Conservation (phyloP, 2,113 vertebrate genomes). For the Catharus bicknelli region DNA sequence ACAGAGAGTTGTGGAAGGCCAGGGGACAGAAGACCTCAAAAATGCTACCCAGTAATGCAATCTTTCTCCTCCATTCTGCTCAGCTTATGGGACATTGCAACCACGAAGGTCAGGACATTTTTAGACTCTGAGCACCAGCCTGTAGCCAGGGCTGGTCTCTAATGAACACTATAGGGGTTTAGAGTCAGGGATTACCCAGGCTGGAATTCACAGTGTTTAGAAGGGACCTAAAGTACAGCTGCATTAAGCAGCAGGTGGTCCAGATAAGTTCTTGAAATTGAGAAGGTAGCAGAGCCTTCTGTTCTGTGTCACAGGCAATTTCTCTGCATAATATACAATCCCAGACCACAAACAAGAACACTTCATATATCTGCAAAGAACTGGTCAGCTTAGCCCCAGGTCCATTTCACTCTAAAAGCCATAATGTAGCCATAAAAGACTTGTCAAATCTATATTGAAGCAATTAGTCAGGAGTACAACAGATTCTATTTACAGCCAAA, state of each 20-base stretch:
- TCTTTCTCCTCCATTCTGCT: neutral
- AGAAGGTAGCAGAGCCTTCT: slow-evolving; percentile 20
- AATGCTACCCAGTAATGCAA: neutral
- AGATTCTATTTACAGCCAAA: neutral
- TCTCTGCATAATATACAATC: neutral
- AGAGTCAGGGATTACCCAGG: neutral
- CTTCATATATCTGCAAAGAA: neutral
- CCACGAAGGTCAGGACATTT: slow-evolving; percentile 7
- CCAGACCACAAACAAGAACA: neutral
- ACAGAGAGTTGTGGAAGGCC: neutral
- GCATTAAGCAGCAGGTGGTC: slow-evolving; percentile 48
- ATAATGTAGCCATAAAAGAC: neutral
- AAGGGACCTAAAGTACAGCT: slow-evolving; percentile 33
- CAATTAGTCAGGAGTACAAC: neutral
- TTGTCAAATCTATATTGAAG: neutral
- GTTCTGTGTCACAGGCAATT: neutral
- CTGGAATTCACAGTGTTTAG: slow-evolving; percentile 36
- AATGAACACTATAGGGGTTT: neutral
- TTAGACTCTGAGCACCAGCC: neutral
- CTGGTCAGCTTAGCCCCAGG: neutral
- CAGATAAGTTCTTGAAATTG: slow-evolving; percentile 15
- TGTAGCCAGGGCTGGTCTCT: neutral
- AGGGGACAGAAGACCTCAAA: neutral
- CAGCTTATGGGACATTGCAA: neutral
- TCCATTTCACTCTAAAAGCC: neutral